Evolutionary conservation across 2,797 vertebrate genomes (phyloP).

Genomic region (Tachyglossus aculeatus): DNA sequence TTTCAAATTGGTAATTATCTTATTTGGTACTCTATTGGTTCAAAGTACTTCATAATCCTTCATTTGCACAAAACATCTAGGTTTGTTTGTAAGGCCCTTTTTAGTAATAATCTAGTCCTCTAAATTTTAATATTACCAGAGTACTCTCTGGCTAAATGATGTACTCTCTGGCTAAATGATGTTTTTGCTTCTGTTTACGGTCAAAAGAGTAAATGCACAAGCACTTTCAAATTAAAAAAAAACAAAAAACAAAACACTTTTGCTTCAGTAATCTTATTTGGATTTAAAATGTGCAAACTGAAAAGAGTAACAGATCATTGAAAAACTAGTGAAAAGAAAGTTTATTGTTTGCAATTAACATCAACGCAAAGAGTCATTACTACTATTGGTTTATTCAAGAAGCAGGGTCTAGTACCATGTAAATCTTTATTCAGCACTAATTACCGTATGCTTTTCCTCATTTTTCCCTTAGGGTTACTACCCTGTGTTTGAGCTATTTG

Average conservation of each 20-base stretch:
- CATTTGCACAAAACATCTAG: conserved; percentile 69
- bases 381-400: no score
- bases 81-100: conserved; percentile 21
- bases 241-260: not conserved
- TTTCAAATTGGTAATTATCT: conserved; percentile 65
- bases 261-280: no score
- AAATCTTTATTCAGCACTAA: no score
- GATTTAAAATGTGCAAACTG: no score
- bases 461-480: no score
- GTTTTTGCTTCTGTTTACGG: not conserved
- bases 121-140: not conserved
- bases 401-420: no score
- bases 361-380: no score
- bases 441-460: no score
- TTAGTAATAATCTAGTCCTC: conserved; percentile 30
- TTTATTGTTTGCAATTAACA: no score
- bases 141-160: not conserved
- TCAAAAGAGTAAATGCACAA: not conserved
- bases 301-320: no score
- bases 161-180: not conserved
- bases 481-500: no score
- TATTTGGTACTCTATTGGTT: conserved; percentile 61
- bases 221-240: not conserved
- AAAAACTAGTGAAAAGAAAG: no score
- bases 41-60: conserved; percentile 60